Conservation (phyloP, 2,113 vertebrate species). For the Gavialis gangeticus region DNA sequence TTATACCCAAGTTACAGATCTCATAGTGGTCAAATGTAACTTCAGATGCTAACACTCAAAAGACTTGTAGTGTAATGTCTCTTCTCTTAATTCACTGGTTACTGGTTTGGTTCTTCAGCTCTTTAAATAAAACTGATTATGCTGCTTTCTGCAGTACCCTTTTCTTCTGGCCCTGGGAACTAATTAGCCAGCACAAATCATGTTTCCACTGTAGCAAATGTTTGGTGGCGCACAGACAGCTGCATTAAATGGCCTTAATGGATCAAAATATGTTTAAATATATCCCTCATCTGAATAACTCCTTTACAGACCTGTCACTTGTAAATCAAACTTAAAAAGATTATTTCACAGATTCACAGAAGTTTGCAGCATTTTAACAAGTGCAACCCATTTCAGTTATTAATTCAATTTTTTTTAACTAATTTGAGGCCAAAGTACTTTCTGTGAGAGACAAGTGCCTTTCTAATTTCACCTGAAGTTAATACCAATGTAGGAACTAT, state of each 20-base stretch:
- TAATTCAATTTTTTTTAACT: slow-evolving; percentile 36
- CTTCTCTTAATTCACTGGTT: not conserved
- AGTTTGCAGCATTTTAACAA: slow-evolving; percentile 33
- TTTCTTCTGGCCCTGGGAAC: slow-evolving; percentile 37
- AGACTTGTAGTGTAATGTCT: slow-evolving; percentile 3
- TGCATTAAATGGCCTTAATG: slow-evolving; percentile 20
- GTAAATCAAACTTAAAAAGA: slow-evolving; percentile 5
- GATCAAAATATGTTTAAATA: slow-evolving; percentile 1
- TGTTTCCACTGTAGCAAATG: slow-evolving; percentile 41
- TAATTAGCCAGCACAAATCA: slow-evolving; percentile 51
- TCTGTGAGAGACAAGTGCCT: slow-evolving; percentile 75
- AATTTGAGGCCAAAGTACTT: slow-evolving; percentile 20
- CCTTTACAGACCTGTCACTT: slow-evolving; percentile 45
- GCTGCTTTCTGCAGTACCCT: not conserved
- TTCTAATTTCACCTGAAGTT: slow-evolving; percentile 49
- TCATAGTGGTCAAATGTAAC: slow-evolving; percentile 31
- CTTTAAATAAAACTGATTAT: slow-evolving; percentile 13
- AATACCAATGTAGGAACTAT: slow-evolving; percentile 11
- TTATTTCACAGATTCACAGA: not conserved
- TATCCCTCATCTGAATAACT: not conserved
- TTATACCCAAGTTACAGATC: not conserved
- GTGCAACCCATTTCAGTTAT: slow-evolving; percentile 14
- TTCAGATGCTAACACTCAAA: slow-evolving; percentile 9
- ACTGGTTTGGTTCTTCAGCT: not conserved
- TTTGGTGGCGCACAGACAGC: slow-evolving; percentile 32